phyloP scores from a whole-genome alignment of 2,797 vertebrate genomes.

The Pseudotriccus pelzelni region DNA sequence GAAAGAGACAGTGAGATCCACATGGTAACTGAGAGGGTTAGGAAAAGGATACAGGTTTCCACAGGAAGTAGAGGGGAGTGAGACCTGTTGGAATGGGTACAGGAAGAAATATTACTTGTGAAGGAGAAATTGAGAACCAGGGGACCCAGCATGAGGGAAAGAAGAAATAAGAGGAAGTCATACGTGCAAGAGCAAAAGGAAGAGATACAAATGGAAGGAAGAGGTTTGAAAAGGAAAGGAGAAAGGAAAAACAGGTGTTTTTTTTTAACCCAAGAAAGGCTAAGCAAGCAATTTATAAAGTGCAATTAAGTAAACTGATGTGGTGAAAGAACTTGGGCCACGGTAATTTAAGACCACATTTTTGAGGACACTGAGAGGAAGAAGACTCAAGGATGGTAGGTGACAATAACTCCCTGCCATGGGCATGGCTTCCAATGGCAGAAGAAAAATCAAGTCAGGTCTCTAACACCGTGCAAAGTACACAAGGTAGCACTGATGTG shows the following conservation, averaged over 20 bases:
- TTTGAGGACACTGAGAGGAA: neutral
- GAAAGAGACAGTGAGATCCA: neutral
- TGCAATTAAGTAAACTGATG: neutral
- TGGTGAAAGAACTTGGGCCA: neutral
- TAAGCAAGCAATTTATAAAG: neutral
- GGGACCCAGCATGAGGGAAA: neutral
- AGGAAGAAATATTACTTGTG: neutral
- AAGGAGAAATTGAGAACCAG: neutral
- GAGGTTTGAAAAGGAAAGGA: neutral
- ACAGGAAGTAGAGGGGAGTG: neutral
- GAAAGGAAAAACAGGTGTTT: rapidly evolving
- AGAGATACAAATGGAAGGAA: neutral
- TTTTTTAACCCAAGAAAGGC: neutral
- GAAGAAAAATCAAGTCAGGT: neutral
- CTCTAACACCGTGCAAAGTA: neutral
- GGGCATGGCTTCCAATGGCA: neutral
- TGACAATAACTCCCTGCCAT: neutral
- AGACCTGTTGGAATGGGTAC: neutral
- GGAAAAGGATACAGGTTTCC: neutral
- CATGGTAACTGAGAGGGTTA: neutral
- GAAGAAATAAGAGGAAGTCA: neutral
- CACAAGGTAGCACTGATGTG: neutral
- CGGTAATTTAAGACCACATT: neutral
- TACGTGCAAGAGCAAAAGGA: neutral
- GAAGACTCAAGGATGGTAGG: neutral